Percentiles rank a stretch among this genome's conserved stretches.
Conservation (phyloP, 2,888 invertebrate genomes). For the Torymus auratus region DNA sequence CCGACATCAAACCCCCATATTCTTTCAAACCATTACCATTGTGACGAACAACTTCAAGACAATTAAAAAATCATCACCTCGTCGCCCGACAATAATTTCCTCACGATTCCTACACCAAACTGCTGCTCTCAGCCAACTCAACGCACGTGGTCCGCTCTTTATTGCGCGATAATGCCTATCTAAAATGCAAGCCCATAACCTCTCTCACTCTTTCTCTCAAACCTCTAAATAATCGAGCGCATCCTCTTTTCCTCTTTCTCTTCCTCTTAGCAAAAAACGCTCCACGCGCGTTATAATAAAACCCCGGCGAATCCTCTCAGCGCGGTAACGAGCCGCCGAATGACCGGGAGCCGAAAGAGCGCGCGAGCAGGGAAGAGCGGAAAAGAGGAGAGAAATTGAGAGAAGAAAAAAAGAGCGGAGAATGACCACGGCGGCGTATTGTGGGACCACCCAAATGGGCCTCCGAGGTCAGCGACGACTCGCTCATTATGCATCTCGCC, state of each 20-base stretch:
- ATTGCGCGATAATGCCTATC: conserved; percentile 5
- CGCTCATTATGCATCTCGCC: conserved; percentile 75
- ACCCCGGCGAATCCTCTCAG: conserved; percentile 1
- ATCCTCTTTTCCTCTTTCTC: neutral
- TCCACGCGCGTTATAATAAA: conserved; percentile 30
- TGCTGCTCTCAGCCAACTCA: no score
- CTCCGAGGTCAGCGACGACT: conserved; percentile 67
- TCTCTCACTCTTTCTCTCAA: conserved; percentile 51
- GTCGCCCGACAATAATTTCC: no score
- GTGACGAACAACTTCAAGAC: no score
- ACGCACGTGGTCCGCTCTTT: neutral
- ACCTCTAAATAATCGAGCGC: conserved; percentile 72
- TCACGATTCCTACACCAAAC: no score
- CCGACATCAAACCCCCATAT: no score
- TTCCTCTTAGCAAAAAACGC: neutral
- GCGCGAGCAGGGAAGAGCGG: neutral
- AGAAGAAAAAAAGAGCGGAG: conserved; percentile 25
- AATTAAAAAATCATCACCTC: no score
- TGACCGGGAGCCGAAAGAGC: conserved; percentile 23
- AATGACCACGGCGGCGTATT: conserved; percentile 56
- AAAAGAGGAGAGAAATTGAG: conserved; percentile 40
- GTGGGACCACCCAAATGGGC: conserved; percentile 75
- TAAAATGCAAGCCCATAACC: neutral
- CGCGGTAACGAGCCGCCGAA: conserved; percentile 34
- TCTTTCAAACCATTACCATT: no score